phyloP scores from a whole-genome alignment of 2,113 vertebrate species.

The Anhinga anhinga region DNA sequence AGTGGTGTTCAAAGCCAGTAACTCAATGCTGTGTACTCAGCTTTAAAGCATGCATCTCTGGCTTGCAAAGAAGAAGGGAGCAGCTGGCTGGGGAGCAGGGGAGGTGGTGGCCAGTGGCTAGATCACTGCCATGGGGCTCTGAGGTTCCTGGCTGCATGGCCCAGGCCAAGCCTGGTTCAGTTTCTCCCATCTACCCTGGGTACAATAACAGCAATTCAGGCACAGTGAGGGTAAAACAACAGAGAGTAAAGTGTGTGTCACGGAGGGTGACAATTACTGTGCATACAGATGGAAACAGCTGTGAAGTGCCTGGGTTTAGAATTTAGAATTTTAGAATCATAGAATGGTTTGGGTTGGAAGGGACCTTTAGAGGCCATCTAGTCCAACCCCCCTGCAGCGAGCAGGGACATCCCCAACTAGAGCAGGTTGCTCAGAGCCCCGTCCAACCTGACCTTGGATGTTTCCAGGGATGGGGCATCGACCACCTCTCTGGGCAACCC shows the following conservation, averaged over 20 bases:
- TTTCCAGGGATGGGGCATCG: no score
- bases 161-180: neutral
- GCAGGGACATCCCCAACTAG: no score
- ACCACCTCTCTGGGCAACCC: no score
- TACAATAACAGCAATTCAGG: neutral
- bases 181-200: rapidly evolving
- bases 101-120: neutral
- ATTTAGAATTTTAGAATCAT: no score
- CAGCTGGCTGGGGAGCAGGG: neutral
- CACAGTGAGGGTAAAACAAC: neutral
- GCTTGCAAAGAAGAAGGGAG: neutral
- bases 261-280: neutral
- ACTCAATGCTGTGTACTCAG: rapidly evolving
- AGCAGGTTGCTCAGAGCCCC: no score
- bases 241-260: neutral
- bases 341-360: no score
- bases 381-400: no score
- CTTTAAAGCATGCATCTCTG: rapidly evolving
- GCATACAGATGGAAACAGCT: neutral
- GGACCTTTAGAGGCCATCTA: no score
- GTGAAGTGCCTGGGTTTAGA: neutral
- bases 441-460: no score
- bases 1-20: neutral
- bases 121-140: neutral
- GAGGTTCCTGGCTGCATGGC: neutral